phyloP scores from a whole-genome alignment of 2,113 vertebrate species.

The Calonectris borealis region DNA sequence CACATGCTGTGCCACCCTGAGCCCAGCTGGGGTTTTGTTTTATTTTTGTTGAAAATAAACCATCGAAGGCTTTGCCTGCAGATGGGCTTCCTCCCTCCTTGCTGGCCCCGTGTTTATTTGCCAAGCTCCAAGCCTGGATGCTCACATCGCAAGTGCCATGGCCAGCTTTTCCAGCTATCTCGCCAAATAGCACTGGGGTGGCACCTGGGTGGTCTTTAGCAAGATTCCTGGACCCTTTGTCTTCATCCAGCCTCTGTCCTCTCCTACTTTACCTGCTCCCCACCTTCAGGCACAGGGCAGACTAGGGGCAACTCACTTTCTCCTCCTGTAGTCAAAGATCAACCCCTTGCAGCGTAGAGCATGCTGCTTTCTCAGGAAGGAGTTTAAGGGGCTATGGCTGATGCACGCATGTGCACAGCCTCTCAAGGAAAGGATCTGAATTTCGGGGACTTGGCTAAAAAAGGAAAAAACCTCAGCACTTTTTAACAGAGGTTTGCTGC shows the following conservation, averaged over 20 bases:
- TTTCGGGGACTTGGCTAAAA: background rate
- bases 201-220: background rate
- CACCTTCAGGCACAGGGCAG: background rate
- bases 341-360: background rate
- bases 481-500: background rate
- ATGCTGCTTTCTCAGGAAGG: background rate
- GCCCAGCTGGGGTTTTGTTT: background rate
- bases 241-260: background rate
- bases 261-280: background rate
- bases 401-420: background rate
- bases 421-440: background rate
- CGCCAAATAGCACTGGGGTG: background rate
- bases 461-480: background rate
- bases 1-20: background rate
- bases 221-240: background rate
- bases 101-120: background rate
- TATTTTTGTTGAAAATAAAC: background rate
- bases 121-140: background rate
- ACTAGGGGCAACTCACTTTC: background rate
- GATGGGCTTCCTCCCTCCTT: background rate
- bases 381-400: background rate
- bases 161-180: background rate
- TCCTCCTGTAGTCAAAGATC: background rate
- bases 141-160: accelerated
- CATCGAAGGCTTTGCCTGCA: background rate